Percentiles rank a stretch among this genome's conserved stretches.
phyloP scores from a whole-genome alignment of 2,797 vertebrate genomes.

The Fistularia commersonii region DNA sequence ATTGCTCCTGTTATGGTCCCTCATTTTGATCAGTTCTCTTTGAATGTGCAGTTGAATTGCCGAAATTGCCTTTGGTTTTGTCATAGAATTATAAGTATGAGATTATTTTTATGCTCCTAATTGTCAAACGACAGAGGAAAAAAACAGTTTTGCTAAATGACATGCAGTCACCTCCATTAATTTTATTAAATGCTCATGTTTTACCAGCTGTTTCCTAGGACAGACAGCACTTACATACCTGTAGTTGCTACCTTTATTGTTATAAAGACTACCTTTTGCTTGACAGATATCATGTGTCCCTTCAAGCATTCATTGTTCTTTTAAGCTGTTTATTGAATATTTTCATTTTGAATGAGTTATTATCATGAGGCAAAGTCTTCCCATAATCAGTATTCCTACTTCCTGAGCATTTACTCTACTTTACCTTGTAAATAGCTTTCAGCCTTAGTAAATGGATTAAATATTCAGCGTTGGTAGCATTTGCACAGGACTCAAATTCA shows the following conservation, averaged over 20 bases:
- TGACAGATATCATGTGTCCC: conserved; percentile 18
- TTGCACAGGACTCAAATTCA: too few relatives aligned
- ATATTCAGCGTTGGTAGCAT: too few relatives aligned
- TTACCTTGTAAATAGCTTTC: too few relatives aligned
- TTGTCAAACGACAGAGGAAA: conserved; percentile 67
- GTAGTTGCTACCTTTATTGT: conserved; percentile 42
- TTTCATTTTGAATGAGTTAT: too few relatives aligned
- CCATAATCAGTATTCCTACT: too few relatives aligned
- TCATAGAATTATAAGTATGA: conserved; percentile 44
- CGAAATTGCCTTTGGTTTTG: conserved; percentile 57
- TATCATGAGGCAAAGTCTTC: too few relatives aligned
- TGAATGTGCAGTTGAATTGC: conserved; percentile 46
- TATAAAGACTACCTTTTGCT: conserved; percentile 43
- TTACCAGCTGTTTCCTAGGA: conserved; percentile 45
- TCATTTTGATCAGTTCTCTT: conserved; percentile 50
- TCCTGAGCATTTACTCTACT: too few relatives aligned
- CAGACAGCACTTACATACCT: conserved; percentile 40
- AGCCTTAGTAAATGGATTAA: too few relatives aligned
- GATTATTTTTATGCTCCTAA: conserved; percentile 72
- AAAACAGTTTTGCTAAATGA: conserved; percentile 49
- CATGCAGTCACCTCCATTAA: conserved; percentile 53
- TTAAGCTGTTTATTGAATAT: too few relatives aligned
- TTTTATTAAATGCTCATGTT: conserved; percentile 66
- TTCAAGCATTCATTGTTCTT: not conserved
- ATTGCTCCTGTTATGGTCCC: conserved; percentile 54